These are phyloP conservation scores for Hyposoter didymator DNA, from an alignment of 2,888 invertebrate species.

Conservation along the genomic window DNA sequence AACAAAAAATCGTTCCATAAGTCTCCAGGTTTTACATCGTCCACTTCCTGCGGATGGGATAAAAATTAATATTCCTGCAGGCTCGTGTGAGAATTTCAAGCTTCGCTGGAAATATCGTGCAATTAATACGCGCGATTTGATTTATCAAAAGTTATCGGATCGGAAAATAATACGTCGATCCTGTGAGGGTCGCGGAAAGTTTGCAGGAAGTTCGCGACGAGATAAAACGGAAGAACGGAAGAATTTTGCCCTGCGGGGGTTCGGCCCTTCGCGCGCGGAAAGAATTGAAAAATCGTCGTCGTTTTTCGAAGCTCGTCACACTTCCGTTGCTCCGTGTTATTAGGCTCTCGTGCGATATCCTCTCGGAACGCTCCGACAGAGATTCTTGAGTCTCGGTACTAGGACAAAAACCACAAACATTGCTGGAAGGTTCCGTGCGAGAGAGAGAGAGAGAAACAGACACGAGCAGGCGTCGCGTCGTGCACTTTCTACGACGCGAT, in stretches of 20 bases:
- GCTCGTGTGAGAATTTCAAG: not conserved
- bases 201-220: constrained; percentile 34
- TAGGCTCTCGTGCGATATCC: constrained; percentile 51
- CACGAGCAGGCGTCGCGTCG: constrained; percentile 36
- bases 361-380: constrained; percentile 56
- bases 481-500: constrained; percentile 59
- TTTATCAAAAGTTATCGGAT: constrained; percentile 45
- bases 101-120: not conserved
- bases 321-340: constrained; percentile 48
- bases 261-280: not conserved
- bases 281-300: constrained; percentile 66
- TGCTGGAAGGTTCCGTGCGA: constrained; percentile 65
- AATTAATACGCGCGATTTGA: constrained; percentile 13
- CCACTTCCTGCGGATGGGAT: too few species aligned
- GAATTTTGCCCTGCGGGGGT: constrained; percentile 56
- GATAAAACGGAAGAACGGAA: constrained; percentile 53
- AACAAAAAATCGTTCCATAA: too few species aligned
- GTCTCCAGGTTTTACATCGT: too few species aligned
- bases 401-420: constrained; percentile 73
- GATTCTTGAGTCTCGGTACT: constrained; percentile 63
- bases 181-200: constrained; percentile 17
- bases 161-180: constrained; percentile 59
- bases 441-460: constrained; percentile 60
- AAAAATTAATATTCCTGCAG: not conserved
- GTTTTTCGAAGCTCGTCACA: constrained; percentile 42